phyloP scores from a whole-genome alignment of 2,888 invertebrate species.

The Ectropis crepuscularia region DNA sequence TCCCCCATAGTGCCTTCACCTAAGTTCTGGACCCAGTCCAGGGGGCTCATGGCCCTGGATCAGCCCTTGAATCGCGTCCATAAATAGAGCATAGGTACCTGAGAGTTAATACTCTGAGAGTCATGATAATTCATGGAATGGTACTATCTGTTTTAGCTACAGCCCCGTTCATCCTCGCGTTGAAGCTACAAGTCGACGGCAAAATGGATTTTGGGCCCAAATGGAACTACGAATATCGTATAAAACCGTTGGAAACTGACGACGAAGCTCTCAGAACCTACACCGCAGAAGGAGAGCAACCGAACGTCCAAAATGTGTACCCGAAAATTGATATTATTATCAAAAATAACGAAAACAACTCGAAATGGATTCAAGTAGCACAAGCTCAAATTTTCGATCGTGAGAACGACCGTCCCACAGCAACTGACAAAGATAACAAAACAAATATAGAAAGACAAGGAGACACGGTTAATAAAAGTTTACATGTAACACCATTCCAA shows the following conservation, averaged over 20 bases:
- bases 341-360: slow-evolving; percentile 8
- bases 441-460: neutral
- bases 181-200: slow-evolving; percentile 53
- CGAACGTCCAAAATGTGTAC: neutral
- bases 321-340: slow-evolving; percentile 21
- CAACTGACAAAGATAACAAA: neutral
- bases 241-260: slow-evolving; percentile 18
- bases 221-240: slow-evolving; percentile 51
- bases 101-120: too few species aligned
- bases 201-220: slow-evolving; percentile 53
- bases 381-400: slow-evolving; percentile 8
- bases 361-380: slow-evolving; percentile 3
- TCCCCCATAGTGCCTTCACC: too few species aligned
- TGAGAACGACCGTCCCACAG: neutral
- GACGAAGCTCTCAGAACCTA: neutral
- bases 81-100: too few species aligned
- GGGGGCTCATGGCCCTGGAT: too few species aligned
- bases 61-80: too few species aligned
- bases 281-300: neutral
- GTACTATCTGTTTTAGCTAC: slow-evolving; percentile 4
- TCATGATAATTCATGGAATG: too few species aligned
- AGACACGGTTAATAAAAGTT: neutral
- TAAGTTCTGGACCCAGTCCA: too few species aligned
- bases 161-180: neutral
- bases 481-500: neutral